Conservation (phyloP, 2,113 vertebrate genomes). For the Ursus arctos region DNA sequence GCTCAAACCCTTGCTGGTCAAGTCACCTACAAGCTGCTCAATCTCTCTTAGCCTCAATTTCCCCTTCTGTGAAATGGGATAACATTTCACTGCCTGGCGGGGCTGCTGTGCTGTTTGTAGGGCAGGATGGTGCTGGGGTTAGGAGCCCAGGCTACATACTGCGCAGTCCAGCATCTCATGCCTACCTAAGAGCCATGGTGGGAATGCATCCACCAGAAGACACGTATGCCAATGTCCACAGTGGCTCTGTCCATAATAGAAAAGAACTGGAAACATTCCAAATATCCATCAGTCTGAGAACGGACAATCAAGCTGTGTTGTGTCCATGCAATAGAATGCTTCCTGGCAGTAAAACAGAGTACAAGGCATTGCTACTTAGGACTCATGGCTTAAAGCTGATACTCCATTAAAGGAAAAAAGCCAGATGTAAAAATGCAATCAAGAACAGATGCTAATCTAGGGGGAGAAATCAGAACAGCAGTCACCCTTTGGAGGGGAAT, state of each 20-base stretch:
- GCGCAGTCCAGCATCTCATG: background rate
- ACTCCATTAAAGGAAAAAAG: background rate
- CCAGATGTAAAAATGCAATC: background rate
- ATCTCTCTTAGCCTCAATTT: background rate
- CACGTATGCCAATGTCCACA: background rate
- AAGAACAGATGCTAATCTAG: background rate
- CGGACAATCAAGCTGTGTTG: background rate
- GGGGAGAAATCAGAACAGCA: background rate
- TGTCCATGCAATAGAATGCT: background rate
- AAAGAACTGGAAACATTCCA: background rate
- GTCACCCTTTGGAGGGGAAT: background rate
- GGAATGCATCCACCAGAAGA: background rate
- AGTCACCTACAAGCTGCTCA: background rate
- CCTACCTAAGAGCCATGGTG: background rate
- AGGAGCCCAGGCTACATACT: background rate
- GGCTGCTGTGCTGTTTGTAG: background rate
- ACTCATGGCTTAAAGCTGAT: background rate
- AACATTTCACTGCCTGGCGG: background rate
- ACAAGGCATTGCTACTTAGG: fast-evolving
- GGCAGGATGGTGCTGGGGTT: background rate
- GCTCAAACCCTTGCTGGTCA: background rate
- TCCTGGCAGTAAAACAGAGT: background rate
- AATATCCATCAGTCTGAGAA: too few relatives aligned
- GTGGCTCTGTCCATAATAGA: background rate
- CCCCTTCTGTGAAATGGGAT: background rate